Conservation (phyloP, 2,113 vertebrate species). For the Octodon degus region DNA sequence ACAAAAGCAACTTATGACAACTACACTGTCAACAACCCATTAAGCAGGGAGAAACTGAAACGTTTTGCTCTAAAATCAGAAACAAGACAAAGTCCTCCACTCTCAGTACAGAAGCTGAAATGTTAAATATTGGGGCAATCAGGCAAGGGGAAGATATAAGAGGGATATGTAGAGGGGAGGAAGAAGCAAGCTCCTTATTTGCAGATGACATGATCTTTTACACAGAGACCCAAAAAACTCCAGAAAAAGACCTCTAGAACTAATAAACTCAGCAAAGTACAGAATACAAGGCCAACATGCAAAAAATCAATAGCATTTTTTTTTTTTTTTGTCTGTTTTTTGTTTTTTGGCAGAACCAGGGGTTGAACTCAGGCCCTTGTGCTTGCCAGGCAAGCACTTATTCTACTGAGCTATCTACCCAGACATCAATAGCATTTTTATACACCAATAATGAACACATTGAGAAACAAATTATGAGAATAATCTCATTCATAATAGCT, state of each 20-base stretch:
- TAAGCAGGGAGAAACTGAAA: neutral
- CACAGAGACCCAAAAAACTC: neutral
- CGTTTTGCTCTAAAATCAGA: neutral
- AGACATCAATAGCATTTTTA: neutral
- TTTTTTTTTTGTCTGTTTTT: no score
- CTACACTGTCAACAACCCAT: neutral
- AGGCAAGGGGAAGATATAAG: neutral
- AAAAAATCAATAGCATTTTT: neutral
- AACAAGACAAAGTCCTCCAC: neutral
- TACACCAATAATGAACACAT: neutral
- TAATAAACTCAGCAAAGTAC: neutral
- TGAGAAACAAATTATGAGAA: neutral
- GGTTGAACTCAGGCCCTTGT: no score
- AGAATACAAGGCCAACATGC: neutral
- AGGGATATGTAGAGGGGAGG: neutral
- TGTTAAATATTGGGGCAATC: neutral
- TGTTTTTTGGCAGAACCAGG: no score
- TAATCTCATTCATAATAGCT: neutral
- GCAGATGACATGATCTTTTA: neutral
- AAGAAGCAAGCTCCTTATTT: neutral
- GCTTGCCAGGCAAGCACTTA: no score
- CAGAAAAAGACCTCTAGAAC: neutral
- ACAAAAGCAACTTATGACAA: neutral
- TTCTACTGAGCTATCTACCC: no score
- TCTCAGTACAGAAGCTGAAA: neutral